Conservation (phyloP, 2,113 vertebrate species). For the Melanerpes formicivorus region DNA sequence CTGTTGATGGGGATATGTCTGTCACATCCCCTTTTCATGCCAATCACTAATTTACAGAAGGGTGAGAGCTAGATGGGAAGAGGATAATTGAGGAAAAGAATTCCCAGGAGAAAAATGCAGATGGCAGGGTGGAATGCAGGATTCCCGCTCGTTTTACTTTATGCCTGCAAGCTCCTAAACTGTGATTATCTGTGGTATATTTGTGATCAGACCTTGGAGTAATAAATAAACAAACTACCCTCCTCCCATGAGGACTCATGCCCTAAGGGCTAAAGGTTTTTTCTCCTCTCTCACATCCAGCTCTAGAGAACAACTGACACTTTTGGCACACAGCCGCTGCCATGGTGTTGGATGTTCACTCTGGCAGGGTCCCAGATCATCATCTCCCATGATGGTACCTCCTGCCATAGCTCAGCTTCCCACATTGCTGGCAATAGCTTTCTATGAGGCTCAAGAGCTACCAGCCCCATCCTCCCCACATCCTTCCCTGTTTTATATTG, state of each 20-base stretch:
- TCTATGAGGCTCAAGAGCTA: background rate
- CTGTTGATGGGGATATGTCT: background rate
- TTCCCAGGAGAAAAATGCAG: background rate
- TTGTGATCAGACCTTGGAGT: background rate
- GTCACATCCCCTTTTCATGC: background rate
- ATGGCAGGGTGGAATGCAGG: rapidly evolving
- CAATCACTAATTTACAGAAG: background rate
- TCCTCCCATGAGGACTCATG: background rate
- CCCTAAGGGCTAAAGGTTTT: background rate
- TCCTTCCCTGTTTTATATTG: background rate
- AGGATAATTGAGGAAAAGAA: background rate
- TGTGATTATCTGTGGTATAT: background rate
- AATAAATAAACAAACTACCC: background rate
- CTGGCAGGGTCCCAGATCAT: background rate
- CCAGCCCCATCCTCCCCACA: background rate
- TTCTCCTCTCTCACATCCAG: background rate
- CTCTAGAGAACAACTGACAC: background rate
- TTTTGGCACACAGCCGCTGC: background rate
- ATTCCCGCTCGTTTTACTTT: background rate
- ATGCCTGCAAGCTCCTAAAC: background rate
- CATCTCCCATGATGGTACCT: background rate
- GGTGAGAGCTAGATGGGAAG: background rate
- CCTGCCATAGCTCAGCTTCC: background rate
- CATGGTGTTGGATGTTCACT: background rate
- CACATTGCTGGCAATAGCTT: background rate